These are phyloP conservation scores for Lasioglossum leucozonium DNA, from an alignment of 2,888 invertebrate species.

Conservation along the genomic window DNA sequence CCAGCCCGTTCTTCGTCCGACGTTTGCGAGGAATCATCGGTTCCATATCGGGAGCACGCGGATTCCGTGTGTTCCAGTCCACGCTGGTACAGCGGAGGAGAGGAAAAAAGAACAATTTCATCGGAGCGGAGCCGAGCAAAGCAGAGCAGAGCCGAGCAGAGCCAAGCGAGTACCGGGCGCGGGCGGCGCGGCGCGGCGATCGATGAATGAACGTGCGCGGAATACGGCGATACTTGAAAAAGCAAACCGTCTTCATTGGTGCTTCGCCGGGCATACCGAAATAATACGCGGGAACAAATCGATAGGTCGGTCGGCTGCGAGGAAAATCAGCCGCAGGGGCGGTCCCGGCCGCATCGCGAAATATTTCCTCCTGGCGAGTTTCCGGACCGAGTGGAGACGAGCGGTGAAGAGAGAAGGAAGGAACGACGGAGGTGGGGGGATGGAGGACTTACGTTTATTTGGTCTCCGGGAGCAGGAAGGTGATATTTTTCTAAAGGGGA, in stretches of 20 bases:
- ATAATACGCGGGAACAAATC: constrained; percentile 72
- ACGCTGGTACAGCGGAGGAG: not conserved
- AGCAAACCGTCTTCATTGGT: constrained; percentile 38
- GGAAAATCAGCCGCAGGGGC: constrained; percentile 21
- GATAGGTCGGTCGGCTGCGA: constrained; percentile 64
- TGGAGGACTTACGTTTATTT: constrained; percentile 69
- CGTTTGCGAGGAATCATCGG: constrained; percentile 10
- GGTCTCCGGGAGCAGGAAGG: constrained; percentile 61
- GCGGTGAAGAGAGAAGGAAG: constrained; percentile 30
- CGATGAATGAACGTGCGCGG: constrained; percentile 55
- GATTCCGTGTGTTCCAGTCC: constrained; percentile 2
- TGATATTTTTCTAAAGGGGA: constrained; percentile 73
- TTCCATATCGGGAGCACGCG: constrained; percentile 12
- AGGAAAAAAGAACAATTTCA: constrained; percentile 37
- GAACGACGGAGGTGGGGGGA: constrained; percentile 41
- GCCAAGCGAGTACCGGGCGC: not conserved
- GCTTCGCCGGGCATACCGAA: constrained; percentile 55
- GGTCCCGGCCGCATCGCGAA: constrained; percentile 31
- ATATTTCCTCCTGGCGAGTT: constrained; percentile 46
- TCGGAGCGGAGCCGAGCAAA: no score
- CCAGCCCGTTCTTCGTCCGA: constrained; percentile 12
- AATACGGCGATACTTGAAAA: constrained; percentile 57
- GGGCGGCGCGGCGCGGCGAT: constrained; percentile 30
- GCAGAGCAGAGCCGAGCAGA: not conserved
- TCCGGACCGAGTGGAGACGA: constrained; percentile 27